Base-by-base conservation (phyloP, 92 coral and sea anemone species). In the Actinernus sp. region DNA sequence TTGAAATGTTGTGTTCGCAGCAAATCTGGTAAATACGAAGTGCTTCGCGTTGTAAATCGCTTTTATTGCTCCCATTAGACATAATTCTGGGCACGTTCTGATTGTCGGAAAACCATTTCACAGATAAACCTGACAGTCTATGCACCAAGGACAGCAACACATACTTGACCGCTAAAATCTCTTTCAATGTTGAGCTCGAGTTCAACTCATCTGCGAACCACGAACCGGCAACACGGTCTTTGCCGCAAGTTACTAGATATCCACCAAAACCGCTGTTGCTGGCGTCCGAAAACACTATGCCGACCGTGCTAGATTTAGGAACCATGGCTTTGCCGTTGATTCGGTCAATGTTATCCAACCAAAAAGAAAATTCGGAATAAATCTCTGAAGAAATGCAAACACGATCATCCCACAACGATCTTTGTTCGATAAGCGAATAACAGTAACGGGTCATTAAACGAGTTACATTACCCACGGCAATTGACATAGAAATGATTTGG, bases 61-160 rank as follows among this genome's bases (percentile, higher is more conserved):
- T 22, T 31, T 66, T 77, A 14, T 63, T 33, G 26, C 83, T 55
- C 23, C 83, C 75, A 37, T 47, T 21, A 3, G 29, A 27, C 17
- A 44, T 22, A 41, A 80, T 80, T 36, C 81, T 45, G 39, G 81
- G 81, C 14, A 80, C 81, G 39, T 71, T 80, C 51, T 71, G 87
- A 49, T 80, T 80, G 32, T 71, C 87, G 11, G 87, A 62, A 52
- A 80, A 80, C 81, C 81, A 80, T 49, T 80, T 83, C 33, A 83
- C 50, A 11, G 90, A 29, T 24, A 56, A 74, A n/a, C 83, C 83
- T 38, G 77, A 57, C 11, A 74, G 68, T 34, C 58, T 58, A 54
- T 43, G 23, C 20, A 73, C 73, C 61, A 76, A 68, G 29, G 76
- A 73, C 26, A 82, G 39, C 21, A 73, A 54, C 49, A 73, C 88